phyloP scores from a whole-genome alignment of 64 coral and sea anemone species.

The Dendronephthya gigantea region DNA sequence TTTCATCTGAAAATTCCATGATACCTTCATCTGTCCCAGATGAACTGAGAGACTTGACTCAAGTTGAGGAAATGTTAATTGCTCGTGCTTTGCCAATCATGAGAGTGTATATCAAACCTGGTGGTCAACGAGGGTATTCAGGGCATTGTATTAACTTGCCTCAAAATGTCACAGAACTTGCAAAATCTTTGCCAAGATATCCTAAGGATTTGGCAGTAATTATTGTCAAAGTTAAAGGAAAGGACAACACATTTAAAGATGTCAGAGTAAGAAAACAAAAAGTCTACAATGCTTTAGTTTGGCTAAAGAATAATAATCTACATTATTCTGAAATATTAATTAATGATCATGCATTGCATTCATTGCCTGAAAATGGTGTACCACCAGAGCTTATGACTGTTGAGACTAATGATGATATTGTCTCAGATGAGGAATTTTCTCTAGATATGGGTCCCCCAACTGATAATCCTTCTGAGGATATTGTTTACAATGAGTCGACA shows the following conservation, averaged over 20 bases:
- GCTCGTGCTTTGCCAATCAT: background rate
- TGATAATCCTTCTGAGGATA: background rate
- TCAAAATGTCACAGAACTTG: background rate
- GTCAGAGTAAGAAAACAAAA: background rate
- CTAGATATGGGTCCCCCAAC: too few relatives aligned
- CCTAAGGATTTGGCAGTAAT: background rate
- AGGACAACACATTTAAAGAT: background rate
- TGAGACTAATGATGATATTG: too few relatives aligned
- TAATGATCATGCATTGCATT: too few relatives aligned
- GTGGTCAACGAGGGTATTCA: background rate
- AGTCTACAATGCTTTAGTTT: background rate
- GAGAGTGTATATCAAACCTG: background rate
- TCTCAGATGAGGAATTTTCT: too few relatives aligned
- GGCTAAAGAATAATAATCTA: background rate
- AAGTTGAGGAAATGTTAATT: slow-evolving; percentile 17
- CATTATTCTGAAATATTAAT: too few relatives aligned
- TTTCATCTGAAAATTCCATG: background rate
- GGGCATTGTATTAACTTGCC: background rate
- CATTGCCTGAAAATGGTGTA: background rate
- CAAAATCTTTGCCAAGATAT: background rate
- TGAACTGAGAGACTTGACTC: background rate
- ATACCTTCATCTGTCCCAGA: background rate
- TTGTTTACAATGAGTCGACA: slow-evolving; percentile 21
- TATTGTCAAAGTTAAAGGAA: background rate
- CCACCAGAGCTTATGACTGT: background rate